These are phyloP conservation scores for Schizotus pectinicornis DNA, from an alignment of 2,888 invertebrate species.

Conservation along the genomic window DNA sequence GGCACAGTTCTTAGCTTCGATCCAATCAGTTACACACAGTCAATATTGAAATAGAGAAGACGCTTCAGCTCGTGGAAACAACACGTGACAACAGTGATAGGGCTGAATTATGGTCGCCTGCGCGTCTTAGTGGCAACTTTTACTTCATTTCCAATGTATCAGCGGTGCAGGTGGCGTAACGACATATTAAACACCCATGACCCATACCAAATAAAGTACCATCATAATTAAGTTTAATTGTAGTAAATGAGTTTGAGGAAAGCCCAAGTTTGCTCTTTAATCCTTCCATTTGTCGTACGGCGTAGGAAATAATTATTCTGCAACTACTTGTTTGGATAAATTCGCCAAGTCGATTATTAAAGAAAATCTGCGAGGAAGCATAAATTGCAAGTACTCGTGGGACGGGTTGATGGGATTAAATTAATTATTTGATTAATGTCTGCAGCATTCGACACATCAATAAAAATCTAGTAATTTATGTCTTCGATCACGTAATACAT, in stretches of 20 bases:
- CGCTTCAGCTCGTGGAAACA: too few species aligned
- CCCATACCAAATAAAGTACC: constrained; percentile 46
- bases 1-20: constrained; percentile 12
- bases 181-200: constrained; percentile 46
- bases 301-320: neutral
- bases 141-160: constrained; percentile 46
- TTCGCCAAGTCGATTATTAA: too few species aligned
- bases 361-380: neutral
- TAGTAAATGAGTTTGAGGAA: constrained; percentile 39
- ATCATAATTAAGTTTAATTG: constrained; percentile 49
- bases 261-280: neutral
- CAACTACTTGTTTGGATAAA: neutral
- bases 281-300: neutral
- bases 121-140: too few species aligned
- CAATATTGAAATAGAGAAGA: constrained; percentile 9
- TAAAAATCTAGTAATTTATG: constrained; percentile 18
- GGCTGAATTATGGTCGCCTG: too few species aligned
- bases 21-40: constrained; percentile 11
- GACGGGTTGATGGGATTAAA: constrained; percentile 12
- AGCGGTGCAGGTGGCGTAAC: constrained; percentile 48
- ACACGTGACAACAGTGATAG: too few species aligned
- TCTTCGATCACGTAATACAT: constrained; percentile 7
- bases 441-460: constrained; percentile 21
- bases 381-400: neutral
- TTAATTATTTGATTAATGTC: constrained; percentile 21